Evolutionary conservation across 1,140 invertebrate species (phyloP), one percentile per base, ranked within the genome.

Genomic region (Anastatus disparis): DNA sequence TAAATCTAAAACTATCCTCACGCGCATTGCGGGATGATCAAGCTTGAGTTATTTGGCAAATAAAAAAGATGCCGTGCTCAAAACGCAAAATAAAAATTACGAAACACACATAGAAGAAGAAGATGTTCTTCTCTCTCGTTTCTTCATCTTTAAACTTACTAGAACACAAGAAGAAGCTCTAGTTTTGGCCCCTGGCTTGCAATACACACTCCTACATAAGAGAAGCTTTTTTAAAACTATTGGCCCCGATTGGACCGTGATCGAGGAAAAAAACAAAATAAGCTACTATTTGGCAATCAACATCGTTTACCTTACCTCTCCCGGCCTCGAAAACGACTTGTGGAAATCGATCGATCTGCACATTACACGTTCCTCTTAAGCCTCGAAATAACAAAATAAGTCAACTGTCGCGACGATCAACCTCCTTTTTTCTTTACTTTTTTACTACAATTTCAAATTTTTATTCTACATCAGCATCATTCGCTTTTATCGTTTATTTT

Each of bases 201-300:
- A 1, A n/a, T n/a, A n/a, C n/a, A n/a, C n/a, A n/a, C n/a, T n/a
- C n/a, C n/a, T n/a, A n/a, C n/a, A n/a, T n/a, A n/a, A n/a, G n/a
- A n/a, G n/a, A n/a, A n/a, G n/a, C n/a, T n/a, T n/a, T n/a, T n/a
- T n/a, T n/a, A n/a, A n/a, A 13, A 6, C 62, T 74, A 78, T 77
- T 78, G 78, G 77, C 78, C 78, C 77, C 78, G 77, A 79, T 79
- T 66, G 63, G 44, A 26, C 13, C 52, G 75, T 74, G 75, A 75
- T 78, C 76, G 76, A 72, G 77, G 77, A 78, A 79, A 79, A 77
- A 78, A n/a, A 52, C 71, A 73, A 79, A 64, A 56, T 65, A 71
- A 70, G 38, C 61, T 61, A 17, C 69, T 56, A 56, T 71, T 79
- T 78, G 78, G 77, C 78, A 79, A 79, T 78, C 76, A 71, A 22